These are phyloP conservation scores for Dryas iulia DNA, from an alignment of 1,140 invertebrate genomes.

Conservation along the genomic window DNA sequence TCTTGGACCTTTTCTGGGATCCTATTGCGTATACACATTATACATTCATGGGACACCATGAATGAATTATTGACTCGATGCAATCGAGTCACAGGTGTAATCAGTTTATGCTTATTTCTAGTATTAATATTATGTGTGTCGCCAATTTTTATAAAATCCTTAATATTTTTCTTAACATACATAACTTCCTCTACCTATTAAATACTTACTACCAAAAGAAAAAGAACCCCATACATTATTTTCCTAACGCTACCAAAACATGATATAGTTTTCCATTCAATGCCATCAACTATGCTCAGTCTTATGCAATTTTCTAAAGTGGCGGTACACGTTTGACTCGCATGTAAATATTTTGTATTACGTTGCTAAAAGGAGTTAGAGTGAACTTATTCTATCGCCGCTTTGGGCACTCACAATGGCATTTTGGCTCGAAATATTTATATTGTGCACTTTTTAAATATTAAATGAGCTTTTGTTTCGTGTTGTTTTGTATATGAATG, in stretches of 20 bases:
- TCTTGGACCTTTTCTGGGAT: no score
- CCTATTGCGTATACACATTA: no score
- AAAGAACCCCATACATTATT: background rate
- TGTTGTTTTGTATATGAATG: background rate
- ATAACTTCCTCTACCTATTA: no score
- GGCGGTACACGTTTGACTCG: slow-evolving; percentile 18
- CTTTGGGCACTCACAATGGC: background rate
- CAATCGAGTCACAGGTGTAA: no score
- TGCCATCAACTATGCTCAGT: slow-evolving; percentile 30
- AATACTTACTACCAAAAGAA: no score
- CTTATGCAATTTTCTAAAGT: slow-evolving; percentile 36
- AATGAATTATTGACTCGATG: no score
- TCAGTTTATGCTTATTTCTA: no score
- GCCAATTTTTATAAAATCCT: no score
- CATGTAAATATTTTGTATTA: slow-evolving; percentile 13
- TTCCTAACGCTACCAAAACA: slow-evolving; percentile 17
- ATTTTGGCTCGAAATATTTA: background rate
- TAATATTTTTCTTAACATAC: no score
- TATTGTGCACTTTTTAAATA: background rate
- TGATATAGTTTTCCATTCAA: slow-evolving; percentile 25
- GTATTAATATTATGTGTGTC: no score
- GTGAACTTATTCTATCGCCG: background rate
- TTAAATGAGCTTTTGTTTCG: background rate
- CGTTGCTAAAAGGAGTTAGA: background rate
- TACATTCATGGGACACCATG: no score